Evolutionary conservation across 2,113 vertebrate species (phyloP).

Genomic region (Rhabdomys dilectus): DNA sequence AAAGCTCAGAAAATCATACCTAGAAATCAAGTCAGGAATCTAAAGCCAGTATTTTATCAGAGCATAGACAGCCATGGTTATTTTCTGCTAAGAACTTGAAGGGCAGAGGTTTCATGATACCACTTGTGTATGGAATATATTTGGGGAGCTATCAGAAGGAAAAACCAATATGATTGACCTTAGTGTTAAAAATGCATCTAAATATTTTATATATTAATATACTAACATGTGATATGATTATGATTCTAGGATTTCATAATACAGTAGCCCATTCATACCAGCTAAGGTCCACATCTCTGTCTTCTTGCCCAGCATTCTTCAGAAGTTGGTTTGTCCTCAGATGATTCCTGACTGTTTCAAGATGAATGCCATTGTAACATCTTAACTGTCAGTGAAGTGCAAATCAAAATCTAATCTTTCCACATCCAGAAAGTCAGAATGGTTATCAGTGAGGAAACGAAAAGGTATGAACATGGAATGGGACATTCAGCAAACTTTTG

Average conservation of each 20-base stretch:
- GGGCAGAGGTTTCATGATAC: neutral
- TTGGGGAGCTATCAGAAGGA: neutral
- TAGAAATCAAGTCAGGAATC: neutral
- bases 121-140: neutral
- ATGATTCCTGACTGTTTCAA: neutral
- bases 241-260: neutral
- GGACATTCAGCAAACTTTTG: neutral
- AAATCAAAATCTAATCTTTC: neutral
- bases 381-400: neutral
- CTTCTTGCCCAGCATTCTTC: neutral
- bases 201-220: neutral
- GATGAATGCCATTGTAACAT: neutral
- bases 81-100: neutral
- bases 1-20: neutral
- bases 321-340: neutral
- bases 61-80: neutral
- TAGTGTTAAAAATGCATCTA: neutral
- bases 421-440: neutral
- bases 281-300: neutral
- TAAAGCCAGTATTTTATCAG: neutral
- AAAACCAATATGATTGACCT: neutral
- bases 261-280: neutral
- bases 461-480: neutral
- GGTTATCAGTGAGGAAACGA: neutral
- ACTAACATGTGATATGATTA: neutral